Conservation (phyloP, 2,888 invertebrate species). For the Corythucha ciliata region DNA sequence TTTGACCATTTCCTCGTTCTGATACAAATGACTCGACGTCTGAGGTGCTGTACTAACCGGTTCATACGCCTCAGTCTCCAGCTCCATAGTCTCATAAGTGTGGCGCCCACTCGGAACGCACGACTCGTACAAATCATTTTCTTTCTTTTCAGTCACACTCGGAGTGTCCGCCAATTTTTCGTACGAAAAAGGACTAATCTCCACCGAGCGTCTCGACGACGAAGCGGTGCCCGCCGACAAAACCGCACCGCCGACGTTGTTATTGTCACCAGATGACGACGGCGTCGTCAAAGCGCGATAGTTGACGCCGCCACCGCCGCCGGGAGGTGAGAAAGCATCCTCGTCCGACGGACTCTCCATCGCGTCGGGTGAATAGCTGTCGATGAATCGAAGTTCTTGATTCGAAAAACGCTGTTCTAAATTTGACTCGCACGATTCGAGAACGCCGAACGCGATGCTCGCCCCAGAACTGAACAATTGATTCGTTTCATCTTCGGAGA, state of each 20-base stretch:
- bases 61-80: conserved; percentile 23
- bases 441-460: conserved; percentile 22
- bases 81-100: conserved; percentile 26
- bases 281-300: conserved; percentile 29
- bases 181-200: conserved; percentile 23
- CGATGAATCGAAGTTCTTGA: conserved; percentile 65
- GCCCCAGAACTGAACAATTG: conserved; percentile 35
- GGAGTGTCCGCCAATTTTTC: conserved; percentile 28
- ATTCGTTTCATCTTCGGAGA: conserved; percentile 72
- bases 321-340: conserved; percentile 19
- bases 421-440: conserved; percentile 44
- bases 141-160: conserved; percentile 22
- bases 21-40: conserved; percentile 13
- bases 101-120: conserved; percentile 14
- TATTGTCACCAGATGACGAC: conserved; percentile 24
- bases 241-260: conserved; percentile 16
- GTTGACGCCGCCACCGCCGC: no score
- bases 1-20: conserved; percentile 22
- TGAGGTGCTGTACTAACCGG: no score
- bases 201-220: conserved; percentile 23
- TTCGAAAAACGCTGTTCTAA: conserved; percentile 63
- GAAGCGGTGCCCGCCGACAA: no score
- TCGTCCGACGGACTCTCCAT: conserved; percentile 29
- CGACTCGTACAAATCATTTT: conserved; percentile 29
- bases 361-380: conserved; percentile 65